Percentiles rank a stretch among this genome's conserved stretches.
Evolutionary conservation across 2,797 vertebrate genomes (phyloP).

Genomic region (Danio tinwini): DNA sequence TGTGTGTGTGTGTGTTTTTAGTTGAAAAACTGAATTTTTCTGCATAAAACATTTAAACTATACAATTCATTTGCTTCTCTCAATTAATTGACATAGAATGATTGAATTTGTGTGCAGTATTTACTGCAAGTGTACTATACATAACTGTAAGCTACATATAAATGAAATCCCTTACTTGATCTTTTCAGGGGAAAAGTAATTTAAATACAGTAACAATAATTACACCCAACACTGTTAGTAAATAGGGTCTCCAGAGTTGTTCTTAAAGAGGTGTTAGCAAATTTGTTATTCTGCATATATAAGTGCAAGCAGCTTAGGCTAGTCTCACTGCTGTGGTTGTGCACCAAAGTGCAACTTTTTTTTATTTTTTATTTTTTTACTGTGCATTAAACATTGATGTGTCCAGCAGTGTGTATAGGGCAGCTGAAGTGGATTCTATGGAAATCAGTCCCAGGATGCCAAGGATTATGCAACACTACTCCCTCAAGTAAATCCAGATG

Average conservation of each 20-base stretch:
- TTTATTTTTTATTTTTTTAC: constrained; percentile 74
- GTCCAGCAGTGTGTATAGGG: constrained; percentile 76
- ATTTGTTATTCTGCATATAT: constrained; percentile 5
- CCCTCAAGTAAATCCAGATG: constrained; percentile 49
- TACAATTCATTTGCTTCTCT: no score
- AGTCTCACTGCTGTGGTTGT: constrained; percentile 14
- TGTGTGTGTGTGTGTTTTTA: no score
- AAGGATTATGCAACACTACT: constrained; percentile 50
- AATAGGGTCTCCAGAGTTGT: constrained; percentile 45
- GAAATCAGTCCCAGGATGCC: constrained; percentile 68
- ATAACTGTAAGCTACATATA: no score
- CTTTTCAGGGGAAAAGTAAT: no score
- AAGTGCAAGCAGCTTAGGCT: not conserved
- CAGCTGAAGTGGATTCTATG: constrained; percentile 71
- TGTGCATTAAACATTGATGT: constrained; percentile 85
- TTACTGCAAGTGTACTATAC: no score
- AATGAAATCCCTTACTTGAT: not conserved
- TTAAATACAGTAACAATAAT: no score
- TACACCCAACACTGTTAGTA: constrained; percentile 22
- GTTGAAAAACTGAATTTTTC: no score
- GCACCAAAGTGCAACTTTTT: constrained; percentile 5
- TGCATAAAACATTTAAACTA: no score
- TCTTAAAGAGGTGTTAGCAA: constrained; percentile 44
- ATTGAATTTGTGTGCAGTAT: no score
- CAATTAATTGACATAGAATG: no score